phyloP scores from a whole-genome alignment of 2,888 invertebrate species.

The Unio pictorum region DNA sequence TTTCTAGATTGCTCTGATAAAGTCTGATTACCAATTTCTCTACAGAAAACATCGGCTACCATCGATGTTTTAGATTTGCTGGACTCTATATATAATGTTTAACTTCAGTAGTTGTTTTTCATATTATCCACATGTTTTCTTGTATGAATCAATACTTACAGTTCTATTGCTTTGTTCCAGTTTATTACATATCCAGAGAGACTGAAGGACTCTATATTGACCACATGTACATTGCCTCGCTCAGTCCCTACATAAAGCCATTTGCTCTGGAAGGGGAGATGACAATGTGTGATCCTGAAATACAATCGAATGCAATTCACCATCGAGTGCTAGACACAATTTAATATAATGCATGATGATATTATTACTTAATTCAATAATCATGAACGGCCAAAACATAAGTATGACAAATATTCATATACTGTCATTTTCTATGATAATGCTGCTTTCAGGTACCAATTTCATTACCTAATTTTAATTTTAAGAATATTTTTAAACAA shows the following conservation, averaged over 20 bases:
- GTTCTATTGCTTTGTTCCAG: slow-evolving; percentile 99
- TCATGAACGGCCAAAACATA: not conserved
- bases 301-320: slow-evolving; percentile 10
- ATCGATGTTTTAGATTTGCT: too few relatives aligned
- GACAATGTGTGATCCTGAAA: slow-evolving; percentile 91
- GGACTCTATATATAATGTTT: too few relatives aligned
- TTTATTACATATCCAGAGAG: slow-evolving; percentile 99
- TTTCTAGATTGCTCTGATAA: too few relatives aligned
- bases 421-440: too few relatives aligned
- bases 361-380: not conserved
- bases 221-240: slow-evolving; percentile 97
- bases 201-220: slow-evolving; percentile 95
- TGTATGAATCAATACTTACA: slow-evolving; percentile 76
- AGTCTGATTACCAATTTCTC: too few relatives aligned
- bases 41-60: too few relatives aligned
- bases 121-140: too few relatives aligned
- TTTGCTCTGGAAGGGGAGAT: slow-evolving; percentile 96
- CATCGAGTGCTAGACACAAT: not conserved
- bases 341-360: not conserved
- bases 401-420: too few relatives aligned
- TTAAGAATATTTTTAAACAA: too few relatives aligned
- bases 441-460: too few relatives aligned
- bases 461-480: too few relatives aligned
- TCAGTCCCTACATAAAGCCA: slow-evolving; percentile 99
- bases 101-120: too few relatives aligned